Evolutionary conservation across 1,140 invertebrate species (phyloP), one percentile per base, ranked within the genome.

Genomic region (Aethina tumida): DNA sequence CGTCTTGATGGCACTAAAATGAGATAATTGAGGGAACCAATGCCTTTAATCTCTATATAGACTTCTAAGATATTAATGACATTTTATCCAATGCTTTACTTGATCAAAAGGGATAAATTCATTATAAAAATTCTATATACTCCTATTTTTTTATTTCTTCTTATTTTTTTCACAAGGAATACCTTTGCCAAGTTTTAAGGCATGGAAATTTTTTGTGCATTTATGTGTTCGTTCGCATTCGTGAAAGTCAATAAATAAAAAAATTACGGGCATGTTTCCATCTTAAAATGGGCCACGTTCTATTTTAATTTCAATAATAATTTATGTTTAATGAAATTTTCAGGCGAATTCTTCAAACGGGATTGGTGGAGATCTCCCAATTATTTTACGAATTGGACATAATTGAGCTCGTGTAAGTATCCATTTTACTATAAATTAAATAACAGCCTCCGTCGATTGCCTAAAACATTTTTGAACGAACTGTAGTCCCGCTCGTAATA

Each of bases 261-360:
- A 22, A n/a, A 22, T 22, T n/a, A 22, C n/a, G 21, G 6, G 6
- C n/a, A n/a, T 6, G 21, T 22, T 6, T 7, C n/a, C 21, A 22
- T 7, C 21, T n/a, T 22, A 7, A n/a, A 22, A 22, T 22, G 6
- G 21, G n/a, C 6, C n/a, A 7, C 21, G 5, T 33, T n/a, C 13
- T 8, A 5, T 33, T n/a, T 10, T 12, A 19, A 33, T 18, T 7
- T 19, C 21, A 3, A 18, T 5, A 31, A 31, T 31, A 6, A 17
- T 5, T 12, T 3, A 8, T 5, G 7, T 3, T 25, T 21, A 6
- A 35, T 13, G 9, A 35, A 15, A 46, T 52, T 60, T 62, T 8
- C 59, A 75, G 74, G 45, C 55, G 68, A 26, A 74, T 76, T 6
- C 66, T 72, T 15, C 64, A 69, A 20, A 70, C 66, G 32, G 68